Evolutionary conservation across 2,797 vertebrate species (phyloP), one percentile per base, ranked within the genome.

Genomic region (Poeciliopsis paucimaculata): DNA sequence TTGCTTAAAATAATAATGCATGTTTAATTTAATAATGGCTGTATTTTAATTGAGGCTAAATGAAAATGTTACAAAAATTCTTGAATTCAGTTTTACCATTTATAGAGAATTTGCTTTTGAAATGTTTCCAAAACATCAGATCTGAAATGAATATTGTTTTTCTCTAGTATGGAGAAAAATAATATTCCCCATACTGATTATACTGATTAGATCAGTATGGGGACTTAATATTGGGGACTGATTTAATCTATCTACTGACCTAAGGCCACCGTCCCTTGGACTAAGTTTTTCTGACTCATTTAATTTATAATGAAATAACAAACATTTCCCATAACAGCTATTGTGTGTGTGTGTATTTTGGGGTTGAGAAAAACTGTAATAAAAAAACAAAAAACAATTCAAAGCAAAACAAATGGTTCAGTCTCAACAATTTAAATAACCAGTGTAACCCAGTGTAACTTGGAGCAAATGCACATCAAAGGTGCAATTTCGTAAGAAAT

Each of bases 1-100:
- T 18, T 49, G 8, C 26, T 80, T 83, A 1, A 36, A 4, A 71
- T 26, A 11, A 60, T 71, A 47, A 23, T 76, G 11, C 28, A 18
- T 11, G 10, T 57, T 73, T 11, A 39, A 82, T 75, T 57, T 10
- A 28, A 66, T 78, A 13, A 36, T 7, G 18, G 78, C 45, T 75
- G 12, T 43, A 1, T 28, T 39, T 46, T 74, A 18, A 83, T 41
- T 46, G 45, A 76, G 70, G n/a, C 70, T 53, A 45, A 43, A 39
- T 39, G 31, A 64, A 77, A 51, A 76, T 49, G 2, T 15, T 28
- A 31, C 12, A 6, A 5, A 28, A 31, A 31, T 31, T 1, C 2
- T 13, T 28, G 2, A 31, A 34, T 16, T 64, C 60, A 64, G 60
- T 64, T 64, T 64, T 3, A 64, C 6, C 31, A 64, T 64, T 64